These are phyloP conservation scores for Ichneumoninae sp. DNA, from an alignment of 2,888 invertebrate genomes.

Conservation along the genomic window DNA sequence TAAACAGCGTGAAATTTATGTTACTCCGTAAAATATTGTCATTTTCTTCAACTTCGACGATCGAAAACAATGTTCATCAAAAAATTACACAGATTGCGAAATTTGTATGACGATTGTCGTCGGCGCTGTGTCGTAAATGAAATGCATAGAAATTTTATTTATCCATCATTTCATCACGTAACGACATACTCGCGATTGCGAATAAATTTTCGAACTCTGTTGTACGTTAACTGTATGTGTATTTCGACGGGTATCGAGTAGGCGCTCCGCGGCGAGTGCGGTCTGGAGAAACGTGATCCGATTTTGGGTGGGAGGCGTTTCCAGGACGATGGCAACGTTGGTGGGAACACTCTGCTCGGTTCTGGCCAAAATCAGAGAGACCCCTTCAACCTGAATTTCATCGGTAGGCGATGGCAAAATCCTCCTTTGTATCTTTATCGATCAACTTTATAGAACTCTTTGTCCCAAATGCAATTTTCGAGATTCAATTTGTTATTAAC, in stretches of 20 bases:
- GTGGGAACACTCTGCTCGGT: slow-evolving; percentile 47
- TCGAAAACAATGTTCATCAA: background rate
- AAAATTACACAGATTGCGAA: background rate
- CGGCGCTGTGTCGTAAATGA: background rate
- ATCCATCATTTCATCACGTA: background rate
- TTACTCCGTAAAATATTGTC: background rate
- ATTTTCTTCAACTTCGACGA: background rate
- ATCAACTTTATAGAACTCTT: background rate
- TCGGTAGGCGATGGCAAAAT: slow-evolving; percentile 5
- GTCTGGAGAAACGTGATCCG: slow-evolving; percentile 66
- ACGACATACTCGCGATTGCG: background rate
- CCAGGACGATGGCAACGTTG: slow-evolving; percentile 65
- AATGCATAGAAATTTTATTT: background rate
- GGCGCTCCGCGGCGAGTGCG: slow-evolving; percentile 51
- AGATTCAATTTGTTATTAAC: too few relatives aligned
- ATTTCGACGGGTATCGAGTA: slow-evolving; percentile 51
- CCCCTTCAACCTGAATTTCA: slow-evolving; percentile 38
- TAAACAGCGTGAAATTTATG: background rate
- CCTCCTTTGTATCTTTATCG: background rate
- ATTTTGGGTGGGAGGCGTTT: slow-evolving; percentile 66
- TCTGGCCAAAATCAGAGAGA: slow-evolving; percentile 22
- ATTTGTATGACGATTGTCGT: background rate
- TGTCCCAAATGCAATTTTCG: background rate
- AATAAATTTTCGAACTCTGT: background rate
- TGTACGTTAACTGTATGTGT: background rate